A percentile compares a stretch with the other conserved stretches of the same genome.
Evolutionary conservation across 2,888 invertebrate genomes (phyloP).

Genomic region (Eilema griseolum): DNA sequence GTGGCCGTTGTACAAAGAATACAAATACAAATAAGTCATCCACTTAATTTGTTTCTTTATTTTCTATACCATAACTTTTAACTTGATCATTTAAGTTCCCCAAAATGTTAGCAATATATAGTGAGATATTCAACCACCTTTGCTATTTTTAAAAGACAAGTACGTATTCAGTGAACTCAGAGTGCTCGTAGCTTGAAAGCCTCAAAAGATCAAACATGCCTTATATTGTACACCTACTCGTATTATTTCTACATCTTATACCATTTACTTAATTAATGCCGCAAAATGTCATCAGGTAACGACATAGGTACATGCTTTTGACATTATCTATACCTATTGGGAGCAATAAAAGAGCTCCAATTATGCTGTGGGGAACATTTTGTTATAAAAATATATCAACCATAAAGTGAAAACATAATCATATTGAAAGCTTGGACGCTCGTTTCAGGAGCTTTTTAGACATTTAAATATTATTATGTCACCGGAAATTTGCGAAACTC

Average conservation of each 20-base stretch:
- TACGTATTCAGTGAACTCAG: neutral
- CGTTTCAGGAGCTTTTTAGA: conserved; percentile 12
- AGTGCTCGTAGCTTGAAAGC: conserved; percentile 8
- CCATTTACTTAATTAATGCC: conserved; percentile 65
- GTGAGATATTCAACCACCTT: neutral
- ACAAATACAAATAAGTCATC: no score
- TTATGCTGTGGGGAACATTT: conserved; percentile 60
- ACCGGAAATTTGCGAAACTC: no score
- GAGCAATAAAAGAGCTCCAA: conserved; percentile 45
- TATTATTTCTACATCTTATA: conserved; percentile 51
- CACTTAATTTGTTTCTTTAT: no score
- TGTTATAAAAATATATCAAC: conserved; percentile 50
- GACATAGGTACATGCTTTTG: conserved; percentile 50
- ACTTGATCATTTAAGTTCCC: neutral
- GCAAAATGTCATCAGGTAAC: conserved; percentile 41
- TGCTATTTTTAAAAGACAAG: neutral
- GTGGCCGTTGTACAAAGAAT: no score
- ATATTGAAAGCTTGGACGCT: conserved; percentile 56
- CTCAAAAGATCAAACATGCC: conserved; percentile 20
- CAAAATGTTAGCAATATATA: neutral
- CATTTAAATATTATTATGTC: neutral
- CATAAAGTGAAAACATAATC: conserved; percentile 62
- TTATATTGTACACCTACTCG: conserved; percentile 21
- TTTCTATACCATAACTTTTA: no score
- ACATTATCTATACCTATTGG: conserved; percentile 48